Evolutionary conservation across 2,797 vertebrate species (phyloP).

Genomic region (Anabas testudineus): DNA sequence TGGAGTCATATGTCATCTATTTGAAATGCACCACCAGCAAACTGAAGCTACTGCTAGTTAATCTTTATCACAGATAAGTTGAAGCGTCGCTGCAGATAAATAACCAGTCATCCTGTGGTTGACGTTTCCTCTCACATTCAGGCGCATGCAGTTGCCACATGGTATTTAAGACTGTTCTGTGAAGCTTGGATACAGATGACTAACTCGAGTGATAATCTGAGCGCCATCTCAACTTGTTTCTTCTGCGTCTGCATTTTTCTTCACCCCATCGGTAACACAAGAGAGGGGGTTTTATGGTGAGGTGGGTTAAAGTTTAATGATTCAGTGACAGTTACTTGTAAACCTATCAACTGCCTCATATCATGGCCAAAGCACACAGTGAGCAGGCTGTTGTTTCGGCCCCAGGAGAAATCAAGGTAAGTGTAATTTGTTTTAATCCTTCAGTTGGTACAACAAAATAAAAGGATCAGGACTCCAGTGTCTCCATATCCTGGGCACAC

Average conservation of each 20-base stretch:
- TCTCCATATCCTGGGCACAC: neutral
- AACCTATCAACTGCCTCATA: slow-evolving; percentile 31
- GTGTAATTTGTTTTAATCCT: slow-evolving; percentile 6
- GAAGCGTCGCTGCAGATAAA: slow-evolving; percentile 29
- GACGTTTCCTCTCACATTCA: slow-evolving; percentile 16
- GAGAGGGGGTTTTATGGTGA: slow-evolving; percentile 54
- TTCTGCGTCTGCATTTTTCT: neutral
- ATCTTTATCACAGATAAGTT: slow-evolving; percentile 38
- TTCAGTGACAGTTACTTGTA: slow-evolving; percentile 48
- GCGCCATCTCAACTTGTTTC: neutral
- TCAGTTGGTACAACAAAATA: neutral
- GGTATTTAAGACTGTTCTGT: slow-evolving; percentile 14
- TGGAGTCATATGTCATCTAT: slow-evolving; percentile 34
- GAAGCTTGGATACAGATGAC: slow-evolving; percentile 30
- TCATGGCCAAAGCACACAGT: neutral
- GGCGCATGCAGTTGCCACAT: slow-evolving; percentile 16
- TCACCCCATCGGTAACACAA: neutral
- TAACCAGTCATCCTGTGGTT: neutral
- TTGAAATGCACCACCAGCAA: slow-evolving; percentile 43
- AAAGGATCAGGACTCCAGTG: neutral
- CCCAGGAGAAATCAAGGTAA: slow-evolving; percentile 59
- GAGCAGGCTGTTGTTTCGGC: slow-evolving; percentile 31
- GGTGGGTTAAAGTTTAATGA: slow-evolving; percentile 76
- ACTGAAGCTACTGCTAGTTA: slow-evolving; percentile 22
- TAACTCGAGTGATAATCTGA: slow-evolving; percentile 2